Evolutionary conservation across 2,113 vertebrate genomes (phyloP), one percentile per base, ranked within the genome.

Genomic region (Aplodontia rufa): DNA sequence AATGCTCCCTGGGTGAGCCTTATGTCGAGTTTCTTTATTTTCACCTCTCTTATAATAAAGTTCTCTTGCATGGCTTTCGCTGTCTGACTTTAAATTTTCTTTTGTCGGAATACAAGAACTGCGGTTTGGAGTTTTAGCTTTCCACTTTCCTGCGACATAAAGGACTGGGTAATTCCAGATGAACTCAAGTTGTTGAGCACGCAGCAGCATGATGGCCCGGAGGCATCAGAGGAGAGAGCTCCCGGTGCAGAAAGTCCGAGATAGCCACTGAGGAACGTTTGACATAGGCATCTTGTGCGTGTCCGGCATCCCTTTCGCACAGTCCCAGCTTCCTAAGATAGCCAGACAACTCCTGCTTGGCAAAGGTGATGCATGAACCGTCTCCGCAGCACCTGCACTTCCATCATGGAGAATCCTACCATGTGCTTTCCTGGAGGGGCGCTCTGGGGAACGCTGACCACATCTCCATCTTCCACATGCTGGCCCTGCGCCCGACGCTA

Each of bases 401-500:
- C 30, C 30, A 1, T 28, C 17, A 24, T 47, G 26, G 84, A 49
- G 26, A 53, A 74, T 8, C 51, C 32, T 12, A 16, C 16, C 20
- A 58, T 85, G 30, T 0, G 0, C 24, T 89, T 3, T 75, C 55
- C 42, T 45, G 13, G 13, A 6, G 45, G 49, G 51, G 66, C 7
- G 37, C 49, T 55, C 55, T 37, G 35, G 32, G 28, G 7, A 26
- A 22, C 55, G 40, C n/a, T 45, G 14, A 55, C 9, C 40, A 9
- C 9, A 35, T 4, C 28, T 37, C 16, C 2, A 1, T 11, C 35
- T 88, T 69, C 5, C 47, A 35, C 30, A 30, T 3, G 66, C 30
- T 17, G 6, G 40, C 42, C 16, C 11, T 8, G 49, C 12, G 19
- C 5, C 32, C 7, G 17, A 11, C 0, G 3, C 8, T 37, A 14